These are phyloP conservation scores for Epistrophe eligans DNA, from an alignment of 2,888 invertebrate species.

Conservation along the genomic window DNA sequence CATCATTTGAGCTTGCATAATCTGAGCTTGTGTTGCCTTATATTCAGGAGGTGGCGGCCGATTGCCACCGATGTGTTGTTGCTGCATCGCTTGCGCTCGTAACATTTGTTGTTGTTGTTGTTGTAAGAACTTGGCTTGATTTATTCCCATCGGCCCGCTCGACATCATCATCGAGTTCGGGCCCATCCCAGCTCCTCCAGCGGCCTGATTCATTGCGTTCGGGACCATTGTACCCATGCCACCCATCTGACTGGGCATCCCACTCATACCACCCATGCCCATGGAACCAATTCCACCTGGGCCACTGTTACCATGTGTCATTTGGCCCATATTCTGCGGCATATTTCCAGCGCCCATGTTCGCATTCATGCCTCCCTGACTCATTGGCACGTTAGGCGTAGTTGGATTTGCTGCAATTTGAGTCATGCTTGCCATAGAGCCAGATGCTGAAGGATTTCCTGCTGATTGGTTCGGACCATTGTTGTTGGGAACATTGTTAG, in stretches of 20 bases:
- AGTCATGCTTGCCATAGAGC: constrained; percentile 70
- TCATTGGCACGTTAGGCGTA: constrained; percentile 78
- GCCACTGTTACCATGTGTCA: constrained; percentile 76
- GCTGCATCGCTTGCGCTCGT: constrained; percentile 81
- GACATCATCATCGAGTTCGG: constrained; percentile 77
- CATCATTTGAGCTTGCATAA: constrained; percentile 86
- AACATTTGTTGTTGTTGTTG: constrained; percentile 89
- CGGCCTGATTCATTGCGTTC: constrained; percentile 81
- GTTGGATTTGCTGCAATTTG: constrained; percentile 73
- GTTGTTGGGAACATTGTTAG: constrained; percentile 76
- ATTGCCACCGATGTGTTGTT: constrained; percentile 85
- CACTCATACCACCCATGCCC: constrained; percentile 77
- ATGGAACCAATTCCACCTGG: constrained; percentile 77
- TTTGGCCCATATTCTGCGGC: constrained; percentile 77
- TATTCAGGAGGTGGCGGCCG: constrained; percentile 94
- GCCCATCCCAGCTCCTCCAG: constrained; percentile 76
- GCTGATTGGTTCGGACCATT: constrained; percentile 68
- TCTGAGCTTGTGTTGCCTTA: constrained; percentile 86
- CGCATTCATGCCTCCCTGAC: constrained; percentile 82
- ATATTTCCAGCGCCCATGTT: constrained; percentile 74
- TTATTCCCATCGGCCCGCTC: constrained; percentile 80
- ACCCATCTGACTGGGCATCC: constrained; percentile 77
- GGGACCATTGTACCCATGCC: constrained; percentile 78
- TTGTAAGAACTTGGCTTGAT: constrained; percentile 88
- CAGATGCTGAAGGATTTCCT: constrained; percentile 71